Evolutionary conservation across 2,113 vertebrate species (phyloP).

Genomic region (Notothenia coriiceps): DNA sequence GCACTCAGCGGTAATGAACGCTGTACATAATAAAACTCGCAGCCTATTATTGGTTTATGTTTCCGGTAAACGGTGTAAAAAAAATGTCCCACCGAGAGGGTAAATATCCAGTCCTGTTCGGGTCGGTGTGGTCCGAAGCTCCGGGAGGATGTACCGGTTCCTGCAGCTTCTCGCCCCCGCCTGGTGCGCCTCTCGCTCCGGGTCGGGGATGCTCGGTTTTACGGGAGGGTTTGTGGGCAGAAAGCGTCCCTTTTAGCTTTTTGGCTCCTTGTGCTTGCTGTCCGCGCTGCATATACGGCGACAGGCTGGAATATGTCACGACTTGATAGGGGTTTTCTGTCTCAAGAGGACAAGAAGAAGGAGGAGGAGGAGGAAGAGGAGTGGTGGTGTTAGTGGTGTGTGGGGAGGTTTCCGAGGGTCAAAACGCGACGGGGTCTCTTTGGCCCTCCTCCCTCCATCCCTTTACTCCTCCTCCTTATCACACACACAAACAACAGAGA

Average conservation of each 20-base stretch:
- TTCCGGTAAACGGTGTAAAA: conserved; percentile 45
- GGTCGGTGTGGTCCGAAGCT: conserved; percentile 53
- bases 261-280: conserved; percentile 70
- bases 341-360: conserved; percentile 45
- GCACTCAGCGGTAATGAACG: conserved; percentile 47
- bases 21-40: conserved; percentile 29
- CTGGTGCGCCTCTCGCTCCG: conserved; percentile 64
- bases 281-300: conserved; percentile 71
- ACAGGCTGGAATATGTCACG: conserved; percentile 73
- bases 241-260: conserved; percentile 40
- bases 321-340: conserved; percentile 69
- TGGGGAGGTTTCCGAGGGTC: conserved; percentile 84
- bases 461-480: conserved; percentile 73
- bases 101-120: conserved; percentile 49
- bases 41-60: conserved; percentile 34
- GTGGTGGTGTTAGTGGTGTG: conserved; percentile 71
- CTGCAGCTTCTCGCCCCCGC: conserved; percentile 64
- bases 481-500: conserved; percentile 73
- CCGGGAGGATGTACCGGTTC: conserved; percentile 23
- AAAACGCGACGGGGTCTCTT: conserved; percentile 85
- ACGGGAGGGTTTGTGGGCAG: conserved; percentile 20
- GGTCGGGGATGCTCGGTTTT: conserved; percentile 63
- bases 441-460: conserved; percentile 42
- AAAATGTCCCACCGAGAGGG: conserved; percentile 75
- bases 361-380: conserved; percentile 31